These are phyloP conservation scores for Zosterops japonicus DNA, from an alignment of 2,113 vertebrate genomes.

Conservation along the genomic window DNA sequence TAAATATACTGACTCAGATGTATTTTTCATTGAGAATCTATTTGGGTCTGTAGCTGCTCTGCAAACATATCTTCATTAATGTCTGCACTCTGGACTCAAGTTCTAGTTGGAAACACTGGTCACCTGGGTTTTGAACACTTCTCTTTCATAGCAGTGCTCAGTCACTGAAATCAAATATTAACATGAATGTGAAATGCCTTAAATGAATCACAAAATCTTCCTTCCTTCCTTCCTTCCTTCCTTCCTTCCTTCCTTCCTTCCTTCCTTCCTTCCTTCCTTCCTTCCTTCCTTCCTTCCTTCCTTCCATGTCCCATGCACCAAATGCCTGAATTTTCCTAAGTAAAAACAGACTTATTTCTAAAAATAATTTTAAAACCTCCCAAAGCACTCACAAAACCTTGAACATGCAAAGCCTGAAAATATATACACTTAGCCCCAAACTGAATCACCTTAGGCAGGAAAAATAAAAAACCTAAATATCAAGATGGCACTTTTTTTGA, in stretches of 20 bases:
- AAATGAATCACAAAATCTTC: background rate
- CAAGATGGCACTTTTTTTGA: background rate
- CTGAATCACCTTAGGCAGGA: background rate
- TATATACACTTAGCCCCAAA: background rate
- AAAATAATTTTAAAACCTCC: background rate
- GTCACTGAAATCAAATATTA: background rate
- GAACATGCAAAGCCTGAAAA: background rate
- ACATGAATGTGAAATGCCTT: background rate
- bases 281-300: background rate
- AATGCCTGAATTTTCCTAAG: background rate
- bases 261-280: background rate
- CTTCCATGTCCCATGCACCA: background rate
- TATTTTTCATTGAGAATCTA: background rate
- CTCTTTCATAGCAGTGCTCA: background rate
- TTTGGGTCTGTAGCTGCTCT: background rate
- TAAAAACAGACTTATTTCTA: background rate
- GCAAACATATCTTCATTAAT: background rate
- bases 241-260: background rate
- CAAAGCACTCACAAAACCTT: background rate
- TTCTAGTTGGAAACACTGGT: background rate
- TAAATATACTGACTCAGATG: background rate
- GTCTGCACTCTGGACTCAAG: background rate
- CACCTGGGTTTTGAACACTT: background rate
- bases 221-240: background rate
- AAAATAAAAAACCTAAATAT: background rate